Percentiles rank a stretch among this genome's conserved stretches.
phyloP scores from a whole-genome alignment of 2,888 invertebrate genomes.

The Nomada fabriciana region DNA sequence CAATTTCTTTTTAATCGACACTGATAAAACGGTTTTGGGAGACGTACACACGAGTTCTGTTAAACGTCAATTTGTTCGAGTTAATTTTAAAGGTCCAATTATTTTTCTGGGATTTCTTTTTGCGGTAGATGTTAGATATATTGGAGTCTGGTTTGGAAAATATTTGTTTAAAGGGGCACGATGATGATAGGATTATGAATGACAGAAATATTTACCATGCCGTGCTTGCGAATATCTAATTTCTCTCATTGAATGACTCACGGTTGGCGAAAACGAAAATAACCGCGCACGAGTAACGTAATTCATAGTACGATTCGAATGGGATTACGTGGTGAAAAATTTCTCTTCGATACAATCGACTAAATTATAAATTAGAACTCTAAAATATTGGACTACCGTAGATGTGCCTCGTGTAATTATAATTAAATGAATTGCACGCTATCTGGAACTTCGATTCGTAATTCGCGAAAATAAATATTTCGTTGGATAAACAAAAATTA shows the following conservation, averaged over 20 bases:
- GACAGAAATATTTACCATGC: constrained; percentile 2
- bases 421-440: too few species aligned
- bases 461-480: too few species aligned
- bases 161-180: not conserved
- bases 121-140: too few species aligned
- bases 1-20: not conserved
- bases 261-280: constrained; percentile 12
- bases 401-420: too few species aligned
- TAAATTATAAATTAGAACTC: too few species aligned
- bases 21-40: not conserved
- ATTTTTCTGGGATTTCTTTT: not conserved
- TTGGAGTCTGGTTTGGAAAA: not conserved
- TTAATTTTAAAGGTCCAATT: too few species aligned
- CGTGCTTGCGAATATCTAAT: constrained; percentile 2
- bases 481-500: too few species aligned
- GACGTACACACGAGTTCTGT: not conserved
- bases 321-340: too few species aligned
- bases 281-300: not conserved
- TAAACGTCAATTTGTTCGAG: too few species aligned
- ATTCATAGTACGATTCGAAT: constrained; percentile 3
- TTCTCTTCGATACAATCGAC: too few species aligned
- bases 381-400: too few species aligned
- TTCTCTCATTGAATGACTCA: constrained; percentile 22
- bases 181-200: not conserved
- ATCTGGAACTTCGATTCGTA: too few species aligned